Evolutionary conservation across 2,113 vertebrate genomes (phyloP).

Genomic region (Monarcha castaneiventris): DNA sequence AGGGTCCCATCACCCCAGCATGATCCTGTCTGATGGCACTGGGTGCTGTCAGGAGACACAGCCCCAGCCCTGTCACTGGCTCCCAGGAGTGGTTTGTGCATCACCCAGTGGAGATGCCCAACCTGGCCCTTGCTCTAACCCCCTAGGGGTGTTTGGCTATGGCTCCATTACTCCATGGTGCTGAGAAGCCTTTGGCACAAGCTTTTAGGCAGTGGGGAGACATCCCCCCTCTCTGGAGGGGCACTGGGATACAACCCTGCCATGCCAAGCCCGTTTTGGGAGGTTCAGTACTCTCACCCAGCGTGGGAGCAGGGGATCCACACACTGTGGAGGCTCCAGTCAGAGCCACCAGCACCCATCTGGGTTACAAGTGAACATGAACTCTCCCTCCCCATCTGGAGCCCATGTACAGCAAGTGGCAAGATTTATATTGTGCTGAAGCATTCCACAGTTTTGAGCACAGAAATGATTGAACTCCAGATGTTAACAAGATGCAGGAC

Average conservation of each 20-base stretch:
- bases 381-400: constrained; percentile 77
- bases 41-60: background rate
- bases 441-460: constrained; percentile 81
- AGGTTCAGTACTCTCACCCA: constrained; percentile 3
- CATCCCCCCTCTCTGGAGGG: background rate
- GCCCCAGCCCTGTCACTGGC: background rate
- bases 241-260: background rate
- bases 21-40: background rate
- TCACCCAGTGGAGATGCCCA: background rate
- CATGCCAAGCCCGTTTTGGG: constrained; percentile 25
- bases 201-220: background rate
- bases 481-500: constrained; percentile 83
- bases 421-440: constrained; percentile 83
- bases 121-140: background rate
- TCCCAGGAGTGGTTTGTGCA: background rate
- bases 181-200: background rate
- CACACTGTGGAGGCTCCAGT: constrained; percentile 52
- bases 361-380: constrained; percentile 71
- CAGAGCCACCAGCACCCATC: constrained; percentile 67
- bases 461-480: constrained; percentile 83
- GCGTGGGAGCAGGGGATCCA: constrained; percentile 17
- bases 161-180: background rate
- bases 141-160: rapidly evolving
- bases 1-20: background rate
- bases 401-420: constrained; percentile 73